A percentile compares a stretch with the other conserved stretches of the same genome.
phyloP scores from a whole-genome alignment of 2,888 invertebrate species.

The Cecidostiba fungosa region DNA sequence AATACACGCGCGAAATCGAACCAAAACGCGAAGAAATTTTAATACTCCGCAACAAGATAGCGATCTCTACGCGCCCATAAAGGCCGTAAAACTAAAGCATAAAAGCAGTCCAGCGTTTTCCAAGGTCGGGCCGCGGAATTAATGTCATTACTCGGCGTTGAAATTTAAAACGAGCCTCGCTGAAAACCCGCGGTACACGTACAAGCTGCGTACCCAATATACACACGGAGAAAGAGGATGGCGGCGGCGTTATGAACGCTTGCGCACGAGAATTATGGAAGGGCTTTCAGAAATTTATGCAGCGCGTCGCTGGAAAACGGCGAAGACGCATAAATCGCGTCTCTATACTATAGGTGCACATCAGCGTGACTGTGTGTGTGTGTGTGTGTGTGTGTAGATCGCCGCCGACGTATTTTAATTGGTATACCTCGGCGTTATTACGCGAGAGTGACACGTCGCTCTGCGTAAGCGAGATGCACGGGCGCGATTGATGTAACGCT shows the following conservation, averaged over 20 bases:
- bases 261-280: slow-evolving; percentile 43
- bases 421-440: slow-evolving; percentile 59
- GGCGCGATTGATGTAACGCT: slow-evolving; percentile 45
- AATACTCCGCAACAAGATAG: slow-evolving; percentile 54
- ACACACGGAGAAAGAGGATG: slow-evolving; percentile 27
- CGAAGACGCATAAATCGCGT: slow-evolving; percentile 56
- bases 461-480: background rate
- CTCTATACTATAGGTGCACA: too few relatives aligned
- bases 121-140: slow-evolving; percentile 60
- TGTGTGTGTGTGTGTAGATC: too few relatives aligned
- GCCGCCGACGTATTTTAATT: slow-evolving; percentile 55
- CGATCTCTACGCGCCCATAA: slow-evolving; percentile 49
- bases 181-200: slow-evolving; percentile 28
- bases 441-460: slow-evolving; percentile 55
- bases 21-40: slow-evolving; percentile 38
- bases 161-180: slow-evolving; percentile 61
- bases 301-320: slow-evolving; percentile 53
- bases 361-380: too few relatives aligned
- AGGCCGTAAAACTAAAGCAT: slow-evolving; percentile 50
- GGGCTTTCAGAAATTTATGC: slow-evolving; percentile 52
- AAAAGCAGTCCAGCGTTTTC: slow-evolving; percentile 53
- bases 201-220: too few relatives aligned
- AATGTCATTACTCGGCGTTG: slow-evolving; percentile 62
- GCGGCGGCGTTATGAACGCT: slow-evolving; percentile 23
- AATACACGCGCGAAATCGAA: slow-evolving; percentile 43